Evolutionary conservation across 2,113 vertebrate genomes (phyloP).

Genomic region (Chauna torquata): DNA sequence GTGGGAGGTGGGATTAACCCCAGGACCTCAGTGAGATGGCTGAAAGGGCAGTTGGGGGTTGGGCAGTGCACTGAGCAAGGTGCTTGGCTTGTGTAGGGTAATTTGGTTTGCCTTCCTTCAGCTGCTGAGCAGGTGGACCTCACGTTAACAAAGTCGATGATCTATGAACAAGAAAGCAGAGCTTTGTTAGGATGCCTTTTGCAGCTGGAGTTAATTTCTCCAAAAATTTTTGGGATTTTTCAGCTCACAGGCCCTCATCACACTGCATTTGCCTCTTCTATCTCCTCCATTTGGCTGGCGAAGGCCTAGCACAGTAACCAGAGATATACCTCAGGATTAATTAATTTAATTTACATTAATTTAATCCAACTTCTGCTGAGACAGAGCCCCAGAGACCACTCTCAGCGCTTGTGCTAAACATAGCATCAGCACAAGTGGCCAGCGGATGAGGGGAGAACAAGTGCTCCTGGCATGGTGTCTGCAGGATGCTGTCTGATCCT

Average conservation of each 20-base stretch:
- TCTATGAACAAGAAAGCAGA: neutral
- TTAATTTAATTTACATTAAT: neutral
- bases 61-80: neutral
- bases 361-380: neutral
- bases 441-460: neutral
- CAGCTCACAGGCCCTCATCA: neutral
- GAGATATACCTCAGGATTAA: neutral
- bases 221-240: neutral
- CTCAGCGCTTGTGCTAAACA: neutral
- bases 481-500: neutral
- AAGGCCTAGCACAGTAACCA: neutral
- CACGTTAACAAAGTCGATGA: neutral
- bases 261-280: neutral
- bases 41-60: neutral
- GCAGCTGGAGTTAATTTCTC: neutral
- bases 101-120: neutral
- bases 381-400: neutral
- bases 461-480: accelerated
- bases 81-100: neutral
- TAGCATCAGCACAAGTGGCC: neutral
- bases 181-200: neutral
- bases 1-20: neutral
- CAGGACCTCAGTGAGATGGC: neutral
- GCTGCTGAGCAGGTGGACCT: neutral
- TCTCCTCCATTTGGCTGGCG: neutral